A percentile compares a stretch with the other conserved stretches of the same genome.
These are phyloP conservation scores for Cygnus atratus DNA, from an alignment of 2,113 vertebrate species.

Conservation along the genomic window DNA sequence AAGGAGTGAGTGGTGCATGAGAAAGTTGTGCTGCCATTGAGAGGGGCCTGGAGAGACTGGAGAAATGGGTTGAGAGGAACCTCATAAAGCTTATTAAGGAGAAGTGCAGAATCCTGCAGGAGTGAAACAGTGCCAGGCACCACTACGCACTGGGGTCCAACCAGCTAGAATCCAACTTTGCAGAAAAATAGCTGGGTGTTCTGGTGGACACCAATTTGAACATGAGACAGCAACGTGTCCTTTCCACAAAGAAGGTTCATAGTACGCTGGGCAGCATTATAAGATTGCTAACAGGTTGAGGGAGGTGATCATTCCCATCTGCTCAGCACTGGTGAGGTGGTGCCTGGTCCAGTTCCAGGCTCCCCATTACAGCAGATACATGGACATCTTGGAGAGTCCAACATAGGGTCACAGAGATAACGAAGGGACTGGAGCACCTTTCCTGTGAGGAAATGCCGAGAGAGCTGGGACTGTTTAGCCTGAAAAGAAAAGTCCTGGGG, in stretches of 20 bases:
- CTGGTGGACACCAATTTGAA: background rate
- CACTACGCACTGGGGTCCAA: no score
- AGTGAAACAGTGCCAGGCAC: background rate
- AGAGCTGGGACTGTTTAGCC: background rate
- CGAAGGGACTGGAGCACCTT: background rate
- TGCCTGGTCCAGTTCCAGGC: background rate
- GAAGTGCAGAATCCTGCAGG: background rate
- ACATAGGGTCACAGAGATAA: background rate
- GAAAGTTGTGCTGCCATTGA: background rate
- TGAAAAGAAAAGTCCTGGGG: background rate
- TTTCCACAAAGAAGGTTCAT: background rate
- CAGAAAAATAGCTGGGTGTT: background rate
- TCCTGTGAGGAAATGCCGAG: background rate
- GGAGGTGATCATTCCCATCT: background rate
- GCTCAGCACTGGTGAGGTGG: background rate
- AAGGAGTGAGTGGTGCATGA: background rate
- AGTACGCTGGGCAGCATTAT: background rate
- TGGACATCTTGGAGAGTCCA: background rate
- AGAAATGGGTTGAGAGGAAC: background rate
- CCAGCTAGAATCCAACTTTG: background rate
- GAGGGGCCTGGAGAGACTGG: background rate
- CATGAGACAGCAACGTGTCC: background rate
- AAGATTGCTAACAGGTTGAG: background rate
- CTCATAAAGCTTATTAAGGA: background rate
- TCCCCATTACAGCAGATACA: background rate